Conservation (phyloP, 2,888 invertebrate genomes). For the Oxystoma pomonae region DNA sequence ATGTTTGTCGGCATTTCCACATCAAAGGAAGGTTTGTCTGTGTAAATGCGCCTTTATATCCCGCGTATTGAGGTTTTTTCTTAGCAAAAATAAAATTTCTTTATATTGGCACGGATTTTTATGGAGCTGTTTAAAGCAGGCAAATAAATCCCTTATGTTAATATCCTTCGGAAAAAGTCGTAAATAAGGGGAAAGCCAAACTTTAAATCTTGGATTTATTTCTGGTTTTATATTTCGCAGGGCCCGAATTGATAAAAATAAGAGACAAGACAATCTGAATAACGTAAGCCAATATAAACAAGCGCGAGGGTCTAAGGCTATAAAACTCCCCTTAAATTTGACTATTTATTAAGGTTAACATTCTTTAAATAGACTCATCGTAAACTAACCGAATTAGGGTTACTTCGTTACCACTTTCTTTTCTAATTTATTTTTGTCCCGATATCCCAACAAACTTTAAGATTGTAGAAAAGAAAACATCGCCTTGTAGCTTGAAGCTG, state of each 20-base stretch:
- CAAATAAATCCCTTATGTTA: constrained; percentile 25
- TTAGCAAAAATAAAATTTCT: neutral
- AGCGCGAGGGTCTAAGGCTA: neutral
- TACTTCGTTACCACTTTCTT: neutral
- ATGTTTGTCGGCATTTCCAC: too few species aligned
- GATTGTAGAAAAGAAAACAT: too few species aligned
- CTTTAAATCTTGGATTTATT: constrained; percentile 23
- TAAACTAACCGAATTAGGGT: neutral
- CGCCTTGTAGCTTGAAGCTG: too few species aligned
- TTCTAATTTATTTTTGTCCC: neutral
- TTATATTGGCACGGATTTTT: neutral
- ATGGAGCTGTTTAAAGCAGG: neutral
- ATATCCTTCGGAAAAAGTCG: constrained; percentile 23
- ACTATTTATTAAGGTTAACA: neutral
- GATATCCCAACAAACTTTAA: too few species aligned
- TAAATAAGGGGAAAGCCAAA: constrained; percentile 24
- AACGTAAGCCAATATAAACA: constrained; percentile 4
- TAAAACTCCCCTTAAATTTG: neutral
- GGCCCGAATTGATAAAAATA: constrained; percentile 2
- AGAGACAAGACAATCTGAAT: constrained; percentile 1
- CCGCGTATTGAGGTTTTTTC: too few species aligned
- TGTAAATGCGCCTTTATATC: too few species aligned
- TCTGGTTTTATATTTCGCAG: constrained; percentile 14
- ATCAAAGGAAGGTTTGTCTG: too few species aligned
- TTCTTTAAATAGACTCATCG: neutral